phyloP scores from a whole-genome alignment of 1,140 invertebrate species.

The Protaetia brevitarsis region DNA sequence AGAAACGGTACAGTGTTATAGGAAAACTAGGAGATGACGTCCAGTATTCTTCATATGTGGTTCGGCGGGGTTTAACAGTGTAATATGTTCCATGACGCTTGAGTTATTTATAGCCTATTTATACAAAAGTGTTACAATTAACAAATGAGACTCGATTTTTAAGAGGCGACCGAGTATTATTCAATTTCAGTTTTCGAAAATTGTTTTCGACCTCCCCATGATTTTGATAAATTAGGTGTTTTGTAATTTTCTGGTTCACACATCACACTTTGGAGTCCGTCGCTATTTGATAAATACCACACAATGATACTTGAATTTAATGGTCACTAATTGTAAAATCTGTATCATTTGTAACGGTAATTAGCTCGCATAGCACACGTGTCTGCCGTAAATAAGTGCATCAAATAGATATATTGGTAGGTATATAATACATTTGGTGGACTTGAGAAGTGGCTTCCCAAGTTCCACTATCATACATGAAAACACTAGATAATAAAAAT shows the following conservation, averaged over 20 bases:
- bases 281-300: constrained; percentile 11
- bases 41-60: no score
- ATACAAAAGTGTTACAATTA: constrained; percentile 39
- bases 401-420: no score
- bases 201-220: constrained; percentile 21
- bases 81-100: background rate
- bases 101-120: constrained; percentile 35
- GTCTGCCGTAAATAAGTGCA: no score
- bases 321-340: background rate
- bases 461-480: no score
- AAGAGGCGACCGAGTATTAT: background rate
- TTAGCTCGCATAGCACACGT: no score
- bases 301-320: constrained; percentile 6
- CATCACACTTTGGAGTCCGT: constrained; percentile 20
- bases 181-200: constrained; percentile 23
- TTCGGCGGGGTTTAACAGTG: constrained; percentile 3
- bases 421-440: no score
- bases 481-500: no score
- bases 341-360: background rate
- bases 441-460: no score
- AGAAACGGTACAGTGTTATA: constrained; percentile 1
- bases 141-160: constrained; percentile 31
- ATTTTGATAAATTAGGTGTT: constrained; percentile 26
- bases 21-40: background rate
- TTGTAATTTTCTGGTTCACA: constrained; percentile 29